Evolutionary conservation across 1,140 invertebrate genomes (phyloP), one percentile per base, ranked within the genome.

Genomic region (Neotoxoptera formosana): DNA sequence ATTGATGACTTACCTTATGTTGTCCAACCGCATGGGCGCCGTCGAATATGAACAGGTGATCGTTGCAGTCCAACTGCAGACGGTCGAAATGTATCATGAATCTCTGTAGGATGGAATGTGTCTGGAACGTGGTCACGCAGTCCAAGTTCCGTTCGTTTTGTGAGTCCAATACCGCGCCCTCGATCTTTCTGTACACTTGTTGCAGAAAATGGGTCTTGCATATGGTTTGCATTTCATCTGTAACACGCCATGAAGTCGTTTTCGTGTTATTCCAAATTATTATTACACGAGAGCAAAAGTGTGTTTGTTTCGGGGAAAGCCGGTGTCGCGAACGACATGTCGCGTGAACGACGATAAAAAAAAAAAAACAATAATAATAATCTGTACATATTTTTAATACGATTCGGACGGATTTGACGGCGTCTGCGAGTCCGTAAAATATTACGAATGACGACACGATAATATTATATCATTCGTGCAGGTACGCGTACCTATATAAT

Each of bases 31-130:
- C 97, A 95, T 98, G 98, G 25, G 98, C 98, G 21, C 98, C 98
- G 96, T 99, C 98, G 95, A 98, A 99, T 94, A 99, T 98, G 94
- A 97, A 98, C 23, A 99, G 96, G 95, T 98, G 98, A 95, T 99
- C 98, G 95, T 99, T 98, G 96, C 98, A 99, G 96, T 99, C 98
- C 92, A 99, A 96, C 94, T 97, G 96, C 47, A 97, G 95, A 94
- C 96, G 95, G 94, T 97, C 97, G 95, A 99, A 99, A 94, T 98
- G 96, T 94, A 99, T 96, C 98, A 99, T 98, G 95, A 99, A 99
- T 94, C 97, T 96, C 95, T 99, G 98, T 94, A 98, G 96, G 94
- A 99, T 98, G 94, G 98, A 98, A 95, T 98, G 98, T 94, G 98
- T 98, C 95, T 98, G 98, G 95, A 99, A 99, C 81, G 98, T 99